These are phyloP conservation scores for Clarias batrachus DNA, from an alignment of 2,113 vertebrate genomes.

Conservation along the genomic window DNA sequence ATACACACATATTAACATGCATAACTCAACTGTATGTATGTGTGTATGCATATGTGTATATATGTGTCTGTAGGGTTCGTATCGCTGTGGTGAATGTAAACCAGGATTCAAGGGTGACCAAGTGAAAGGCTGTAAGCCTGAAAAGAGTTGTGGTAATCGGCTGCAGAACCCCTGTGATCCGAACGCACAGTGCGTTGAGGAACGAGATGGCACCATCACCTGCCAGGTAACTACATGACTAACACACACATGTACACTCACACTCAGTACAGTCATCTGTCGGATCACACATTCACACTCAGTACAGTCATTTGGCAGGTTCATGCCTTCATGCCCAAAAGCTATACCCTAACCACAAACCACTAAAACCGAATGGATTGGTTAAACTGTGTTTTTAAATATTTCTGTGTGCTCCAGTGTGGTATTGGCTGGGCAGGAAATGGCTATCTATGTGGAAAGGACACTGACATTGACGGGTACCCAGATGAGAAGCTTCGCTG, in stretches of 20 bases:
- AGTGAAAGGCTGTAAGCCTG: conserved; percentile 82
- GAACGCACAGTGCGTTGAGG: conserved; percentile 81
- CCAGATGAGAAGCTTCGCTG: conserved; percentile 91
- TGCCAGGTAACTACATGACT: conserved; percentile 76
- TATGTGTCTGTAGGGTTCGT: conserved; percentile 82
- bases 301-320: background rate
- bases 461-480: conserved; percentile 95
- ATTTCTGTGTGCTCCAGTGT: conserved; percentile 75
- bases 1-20: background rate
- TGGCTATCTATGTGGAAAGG: conserved; percentile 91
- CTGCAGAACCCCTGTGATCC: conserved; percentile 89
- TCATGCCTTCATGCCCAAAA: background rate
- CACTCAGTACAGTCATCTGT: background rate
- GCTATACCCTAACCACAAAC: background rate
- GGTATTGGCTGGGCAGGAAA: conserved; percentile 96
- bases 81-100: conserved; percentile 86
- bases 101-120: conserved; percentile 88
- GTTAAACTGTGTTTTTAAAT: conserved; percentile 1
- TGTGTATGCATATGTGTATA: conserved; percentile 15
- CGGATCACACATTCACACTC: background rate
- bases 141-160: conserved; percentile 82
- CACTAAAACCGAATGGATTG: background rate
- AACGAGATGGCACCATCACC: conserved; percentile 81
- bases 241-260: conserved; percentile 13
- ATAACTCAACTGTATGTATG: background rate